phyloP scores from a whole-genome alignment of 92 coral and sea anemone genomes.

The Ricordea florida region DNA sequence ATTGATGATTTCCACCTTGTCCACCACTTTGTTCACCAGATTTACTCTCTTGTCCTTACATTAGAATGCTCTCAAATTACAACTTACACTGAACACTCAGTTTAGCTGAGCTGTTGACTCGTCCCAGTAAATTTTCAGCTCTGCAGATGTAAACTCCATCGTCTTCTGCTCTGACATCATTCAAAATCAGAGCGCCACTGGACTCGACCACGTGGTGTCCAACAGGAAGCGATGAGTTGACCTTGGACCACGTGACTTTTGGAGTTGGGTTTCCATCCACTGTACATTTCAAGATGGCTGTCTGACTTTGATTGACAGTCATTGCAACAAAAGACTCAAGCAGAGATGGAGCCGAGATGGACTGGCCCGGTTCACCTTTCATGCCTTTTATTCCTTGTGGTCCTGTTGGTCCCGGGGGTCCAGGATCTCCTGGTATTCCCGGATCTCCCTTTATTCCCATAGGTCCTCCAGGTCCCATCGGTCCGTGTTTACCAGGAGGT shows the following conservation, averaged over 20 bases:
- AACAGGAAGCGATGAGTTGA: constrained; percentile 36
- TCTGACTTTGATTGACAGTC: constrained; percentile 47
- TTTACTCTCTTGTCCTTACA: no score
- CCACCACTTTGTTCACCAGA: no score
- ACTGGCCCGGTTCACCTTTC: constrained; percentile 52
- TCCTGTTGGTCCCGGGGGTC: constrained; percentile 62
- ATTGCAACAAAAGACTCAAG: constrained; percentile 25
- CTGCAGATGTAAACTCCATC: no score
- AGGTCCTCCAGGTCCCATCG: constrained; percentile 40
- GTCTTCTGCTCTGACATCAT: no score
- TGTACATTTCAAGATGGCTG: constrained; percentile 40
- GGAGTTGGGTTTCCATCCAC: constrained; percentile 64
- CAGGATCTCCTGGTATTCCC: constrained; percentile 45
- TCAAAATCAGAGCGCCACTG: constrained; percentile 35
- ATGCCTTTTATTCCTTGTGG: constrained; percentile 55
- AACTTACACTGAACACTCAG: no score
- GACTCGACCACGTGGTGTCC: constrained; percentile 26
- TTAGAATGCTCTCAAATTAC: no score
- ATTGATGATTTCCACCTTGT: no score
- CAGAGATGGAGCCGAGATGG: constrained; percentile 55
- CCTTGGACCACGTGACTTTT: constrained; percentile 53
- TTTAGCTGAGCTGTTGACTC: no score
- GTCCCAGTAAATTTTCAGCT: no score
- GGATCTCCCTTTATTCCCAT: constrained; percentile 27
- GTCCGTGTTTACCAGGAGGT: constrained; percentile 64